Evolutionary conservation across 2,113 vertebrate species (phyloP), one percentile per base, ranked within the genome.

Genomic region (Acrocephalus arundinaceus): DNA sequence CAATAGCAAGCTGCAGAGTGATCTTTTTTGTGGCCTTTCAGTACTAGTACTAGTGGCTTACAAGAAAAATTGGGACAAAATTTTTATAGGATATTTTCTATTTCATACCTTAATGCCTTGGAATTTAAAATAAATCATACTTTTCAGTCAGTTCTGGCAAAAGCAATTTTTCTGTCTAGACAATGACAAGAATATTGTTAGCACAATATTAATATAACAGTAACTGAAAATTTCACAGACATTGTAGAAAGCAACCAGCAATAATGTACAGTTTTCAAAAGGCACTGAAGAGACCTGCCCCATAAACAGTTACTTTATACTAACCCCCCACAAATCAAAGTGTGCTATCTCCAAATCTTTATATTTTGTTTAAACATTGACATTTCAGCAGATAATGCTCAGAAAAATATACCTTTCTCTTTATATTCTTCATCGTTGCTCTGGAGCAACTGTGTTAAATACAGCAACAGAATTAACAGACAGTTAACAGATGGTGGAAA

Each of bases 131-230:
- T 27, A 79, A 94, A 87, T 66, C 6, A 2, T 20, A 45, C 10
- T 81, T 83, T 77, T 94, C 10, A 27, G 15, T 18, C 63, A 75
- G 4, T 30, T 73, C 63, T 70, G 24, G 41, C 94, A 94, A 94
- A 96, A 80, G 7, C 77, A 91, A 88, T 77, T 70, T 95, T 78
- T 85, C 75, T 95, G 89, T 97, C 90, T 96, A 94, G 92, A 94
- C 52, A 94, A 88, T 54, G 58, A 33, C 79, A 96, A 96, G 73
- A 76, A 77, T 82, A 89, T 91, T 93, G 57, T 80, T 81, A 73
- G 41, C 14, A 27, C 41, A 81, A 79, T 79, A 96, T 87, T 74
- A 72, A 41, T 52, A 85, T 79, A 96, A 79, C 14, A 35, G 33
- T 71, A 93, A 65, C 88, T 90, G 85, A 85, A 84, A 91, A 74